Base-by-base conservation (phyloP, 2,888 invertebrate genomes). In the Chrysolina haemoptera region DNA sequence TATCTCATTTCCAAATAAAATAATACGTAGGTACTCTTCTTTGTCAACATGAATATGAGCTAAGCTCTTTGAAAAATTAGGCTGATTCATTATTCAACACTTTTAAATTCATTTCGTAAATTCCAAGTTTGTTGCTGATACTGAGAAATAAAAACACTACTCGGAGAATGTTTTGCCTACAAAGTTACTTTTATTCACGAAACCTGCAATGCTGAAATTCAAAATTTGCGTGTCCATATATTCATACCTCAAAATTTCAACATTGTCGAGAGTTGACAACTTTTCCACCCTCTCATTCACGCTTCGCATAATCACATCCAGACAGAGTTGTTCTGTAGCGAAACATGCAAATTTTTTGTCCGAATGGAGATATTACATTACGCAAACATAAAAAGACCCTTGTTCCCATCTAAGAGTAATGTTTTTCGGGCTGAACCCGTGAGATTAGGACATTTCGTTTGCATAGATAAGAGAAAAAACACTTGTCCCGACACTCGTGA, bases 391-490 rank as follows among this genome's bases (percentile, higher is more conserved):
- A 75, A 75, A 80, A 78, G 73, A 78, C 78, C 77, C 81, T 79
- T 80, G 82, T 81, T 75, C 62, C 65, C 75, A 73, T 77, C 76
- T 71, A 77, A 78, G 76, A 79, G 78, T 81, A 81, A 82, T 82
- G 80, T 81, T 81, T 81, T 62, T 55, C 82, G 79, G 78, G 84
- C 84, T 83, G 83, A 84, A 83, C 84, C 83, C 84, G 75, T 77
- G 85, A 85, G 85, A 86, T 85, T 85, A 84, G 82, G 82, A 82
- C 84, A 81, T 84, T 85, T 84, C 84, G 85, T 85, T 85, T 84
- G 84, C 84, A 85, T 85, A 86, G 86, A 87, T 87, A 83, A 83
- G 79, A 77, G 85, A 85, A 87, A 86, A 87, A 87, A 87, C 87
- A 87, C 86, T 87, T 87, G 87, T 87, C 86, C 82, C 82, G 81